Evolutionary conservation across 2,797 vertebrate species (phyloP).

Genomic region (Poeciliopsis presidionis): DNA sequence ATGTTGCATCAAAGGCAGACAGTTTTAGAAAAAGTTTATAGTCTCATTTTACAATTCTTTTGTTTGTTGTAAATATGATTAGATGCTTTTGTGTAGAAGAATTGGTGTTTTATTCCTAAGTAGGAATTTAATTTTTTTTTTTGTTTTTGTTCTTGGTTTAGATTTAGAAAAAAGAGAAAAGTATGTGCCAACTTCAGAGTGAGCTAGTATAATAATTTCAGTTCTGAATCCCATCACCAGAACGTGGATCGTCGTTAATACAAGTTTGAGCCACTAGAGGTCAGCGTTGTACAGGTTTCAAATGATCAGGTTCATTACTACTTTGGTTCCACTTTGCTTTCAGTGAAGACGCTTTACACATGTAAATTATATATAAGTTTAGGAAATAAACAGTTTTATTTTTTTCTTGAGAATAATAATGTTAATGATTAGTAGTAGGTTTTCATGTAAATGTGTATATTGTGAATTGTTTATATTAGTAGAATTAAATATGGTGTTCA

Average conservation of each 20-base stretch:
- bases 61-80: background rate
- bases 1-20: background rate
- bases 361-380: no score
- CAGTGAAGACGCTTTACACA: background rate
- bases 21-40: background rate
- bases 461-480: background rate
- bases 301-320: background rate
- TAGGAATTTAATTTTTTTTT: background rate
- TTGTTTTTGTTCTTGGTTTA: background rate
- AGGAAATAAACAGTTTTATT: background rate
- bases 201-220: background rate
- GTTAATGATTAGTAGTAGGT: no score
- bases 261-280: background rate
- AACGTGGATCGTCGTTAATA: background rate
- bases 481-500: background rate
- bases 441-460: background rate
- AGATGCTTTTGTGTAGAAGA: background rate
- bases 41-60: background rate
- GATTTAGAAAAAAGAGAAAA: background rate
- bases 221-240: background rate
- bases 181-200: background rate
- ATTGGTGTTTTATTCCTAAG: background rate
- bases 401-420: background rate
- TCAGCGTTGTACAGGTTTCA: background rate
- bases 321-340: background rate